A percentile compares a stretch with the other conserved stretches of the same genome.
These are phyloP conservation scores for Upupa epops DNA, from an alignment of 2,113 vertebrate species.

Conservation along the genomic window DNA sequence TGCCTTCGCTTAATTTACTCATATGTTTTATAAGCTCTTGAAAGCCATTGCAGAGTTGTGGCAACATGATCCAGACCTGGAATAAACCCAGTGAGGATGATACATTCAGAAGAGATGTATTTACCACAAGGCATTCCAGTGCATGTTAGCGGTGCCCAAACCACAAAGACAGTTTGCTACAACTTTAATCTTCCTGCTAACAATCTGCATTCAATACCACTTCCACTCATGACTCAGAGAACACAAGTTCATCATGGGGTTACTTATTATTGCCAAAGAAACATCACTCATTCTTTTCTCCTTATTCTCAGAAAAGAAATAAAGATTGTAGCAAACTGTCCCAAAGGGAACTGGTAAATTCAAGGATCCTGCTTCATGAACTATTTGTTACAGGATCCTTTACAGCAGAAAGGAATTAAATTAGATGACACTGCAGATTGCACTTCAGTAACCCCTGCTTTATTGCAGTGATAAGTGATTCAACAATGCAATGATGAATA, in stretches of 20 bases:
- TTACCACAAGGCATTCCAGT: neutral
- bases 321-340: neutral
- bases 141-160: neutral
- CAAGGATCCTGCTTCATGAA: neutral
- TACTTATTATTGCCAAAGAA: neutral
- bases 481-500: neutral
- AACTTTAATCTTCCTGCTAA: neutral
- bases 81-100: neutral
- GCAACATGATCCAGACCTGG: neutral
- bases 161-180: neutral
- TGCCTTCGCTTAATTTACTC: neutral
- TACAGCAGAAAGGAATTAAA: neutral
- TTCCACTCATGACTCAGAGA: constrained; percentile 11
- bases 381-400: neutral
- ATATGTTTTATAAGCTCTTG: constrained; percentile 15
- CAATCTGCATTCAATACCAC: neutral
- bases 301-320: neutral
- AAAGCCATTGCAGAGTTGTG: neutral
- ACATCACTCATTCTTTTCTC: neutral
- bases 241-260: neutral
- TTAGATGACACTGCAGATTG: neutral
- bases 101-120: neutral
- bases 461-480: neutral
- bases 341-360: neutral
- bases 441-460: neutral